phyloP scores from a whole-genome alignment of 2,113 vertebrate genomes.

The Eulemur macaco region DNA sequence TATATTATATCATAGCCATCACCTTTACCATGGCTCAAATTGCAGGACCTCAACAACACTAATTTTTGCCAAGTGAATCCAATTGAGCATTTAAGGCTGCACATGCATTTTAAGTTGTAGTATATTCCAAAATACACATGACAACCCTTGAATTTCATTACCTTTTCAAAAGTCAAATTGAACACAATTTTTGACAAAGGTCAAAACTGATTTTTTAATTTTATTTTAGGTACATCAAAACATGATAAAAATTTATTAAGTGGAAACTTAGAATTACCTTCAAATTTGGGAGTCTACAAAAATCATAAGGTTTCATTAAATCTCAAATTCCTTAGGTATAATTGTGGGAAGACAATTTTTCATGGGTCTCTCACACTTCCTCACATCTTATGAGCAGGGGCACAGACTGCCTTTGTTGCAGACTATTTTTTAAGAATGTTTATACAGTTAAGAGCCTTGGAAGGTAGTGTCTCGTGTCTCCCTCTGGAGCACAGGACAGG shows the following conservation, averaged over 20 bases:
- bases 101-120: background rate
- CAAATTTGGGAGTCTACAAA: background rate
- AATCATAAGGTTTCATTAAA: background rate
- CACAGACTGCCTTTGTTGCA: background rate
- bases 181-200: background rate
- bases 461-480: background rate
- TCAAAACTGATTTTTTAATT: background rate
- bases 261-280: background rate
- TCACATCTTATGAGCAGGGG: background rate
- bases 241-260: background rate
- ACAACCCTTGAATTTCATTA: background rate
- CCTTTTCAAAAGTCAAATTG: background rate
- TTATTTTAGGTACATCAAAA: slow-evolving; percentile 5
- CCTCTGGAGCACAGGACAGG: background rate
- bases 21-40: background rate
- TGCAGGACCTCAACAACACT: background rate
- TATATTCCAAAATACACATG: background rate
- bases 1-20: background rate
- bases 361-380: background rate
- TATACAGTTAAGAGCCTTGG: background rate
- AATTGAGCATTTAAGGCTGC: background rate
- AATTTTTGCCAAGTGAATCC: background rate
- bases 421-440: background rate
- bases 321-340: background rate
- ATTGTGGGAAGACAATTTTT: background rate